Evolutionary conservation across 2,113 vertebrate species (phyloP).

Genomic region (Microcebus lehilahytsara): DNA sequence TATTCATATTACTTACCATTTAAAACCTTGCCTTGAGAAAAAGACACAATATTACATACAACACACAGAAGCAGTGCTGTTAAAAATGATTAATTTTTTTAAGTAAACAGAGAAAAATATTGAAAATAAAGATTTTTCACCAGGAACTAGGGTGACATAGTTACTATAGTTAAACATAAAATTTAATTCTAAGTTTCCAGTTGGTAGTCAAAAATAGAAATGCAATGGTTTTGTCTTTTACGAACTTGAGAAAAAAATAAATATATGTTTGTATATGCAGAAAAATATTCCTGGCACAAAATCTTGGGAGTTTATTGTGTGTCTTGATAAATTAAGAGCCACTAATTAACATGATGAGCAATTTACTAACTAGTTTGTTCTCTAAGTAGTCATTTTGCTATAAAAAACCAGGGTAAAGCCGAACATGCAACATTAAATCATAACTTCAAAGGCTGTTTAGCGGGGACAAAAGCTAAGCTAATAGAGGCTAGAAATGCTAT

Average conservation of each 20-base stretch:
- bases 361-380: constrained; percentile 52
- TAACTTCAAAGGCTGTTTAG: constrained; percentile 54
- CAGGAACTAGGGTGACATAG: not conserved
- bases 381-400: constrained; percentile 44
- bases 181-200: constrained; percentile 17
- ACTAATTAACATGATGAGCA: constrained; percentile 29
- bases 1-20: constrained; percentile 2
- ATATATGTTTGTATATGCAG: not conserved
- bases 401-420: constrained; percentile 41
- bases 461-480: constrained; percentile 53
- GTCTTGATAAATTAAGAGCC: constrained; percentile 60
- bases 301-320: constrained; percentile 36
- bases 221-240: not conserved
- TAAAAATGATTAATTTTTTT: not conserved
- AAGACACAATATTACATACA: not conserved
- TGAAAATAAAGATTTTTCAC: not conserved
- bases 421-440: constrained; percentile 46
- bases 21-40: not conserved
- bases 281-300: constrained; percentile 16
- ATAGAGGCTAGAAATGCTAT: constrained; percentile 35
- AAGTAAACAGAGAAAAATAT: not conserved
- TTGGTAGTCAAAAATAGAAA: constrained; percentile 24
- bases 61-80: not conserved
- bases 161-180: constrained; percentile 1
- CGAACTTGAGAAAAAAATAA: constrained; percentile 25